A percentile compares a stretch with the other conserved stretches of the same genome.
These are phyloP conservation scores for Euclidia mi DNA, from an alignment of 2,888 invertebrate genomes.

Conservation along the genomic window DNA sequence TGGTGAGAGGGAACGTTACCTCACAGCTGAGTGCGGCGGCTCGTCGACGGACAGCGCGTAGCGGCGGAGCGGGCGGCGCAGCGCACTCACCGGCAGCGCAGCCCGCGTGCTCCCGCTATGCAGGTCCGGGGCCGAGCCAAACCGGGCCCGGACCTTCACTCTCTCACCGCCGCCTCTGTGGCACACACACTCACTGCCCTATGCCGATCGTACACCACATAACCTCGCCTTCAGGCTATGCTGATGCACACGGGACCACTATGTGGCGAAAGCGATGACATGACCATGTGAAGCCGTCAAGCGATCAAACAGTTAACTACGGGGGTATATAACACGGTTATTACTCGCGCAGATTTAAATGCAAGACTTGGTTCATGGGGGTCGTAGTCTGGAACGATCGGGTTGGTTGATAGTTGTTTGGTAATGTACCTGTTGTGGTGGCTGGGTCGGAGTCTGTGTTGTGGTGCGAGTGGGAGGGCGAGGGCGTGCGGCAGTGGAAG, in stretches of 20 bases:
- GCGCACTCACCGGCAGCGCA: conserved; percentile 76
- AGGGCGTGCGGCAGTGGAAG: conserved; percentile 71
- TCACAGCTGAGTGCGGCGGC: conserved; percentile 88
- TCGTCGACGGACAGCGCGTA: conserved; percentile 96
- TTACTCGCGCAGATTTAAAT: conserved; percentile 11
- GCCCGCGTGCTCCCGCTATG: conserved; percentile 78
- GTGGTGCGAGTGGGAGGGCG: conserved; percentile 61
- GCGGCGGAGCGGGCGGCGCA: conserved; percentile 91
- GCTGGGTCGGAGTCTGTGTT: conserved; percentile 79
- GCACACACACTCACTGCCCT: conserved; percentile 72
- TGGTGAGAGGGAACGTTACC: conserved; percentile 64
- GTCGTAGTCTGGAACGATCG: conserved; percentile 4
- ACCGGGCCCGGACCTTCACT: conserved; percentile 78
- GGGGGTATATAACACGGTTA: conserved; percentile 23
- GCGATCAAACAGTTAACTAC: conserved; percentile 42
- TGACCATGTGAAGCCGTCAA: conserved; percentile 32
- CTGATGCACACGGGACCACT: conserved; percentile 3
- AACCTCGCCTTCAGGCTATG: conserved; percentile 22
- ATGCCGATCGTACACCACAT: conserved; percentile 42
- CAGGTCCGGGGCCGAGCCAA: conserved; percentile 91
- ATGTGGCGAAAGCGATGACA: conserved; percentile 36
- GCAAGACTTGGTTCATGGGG: conserved; percentile 2
- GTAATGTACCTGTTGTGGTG: conserved; percentile 76
- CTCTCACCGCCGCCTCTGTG: conserved; percentile 75
- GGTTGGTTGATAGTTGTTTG: conserved; percentile 7